phyloP scores from a whole-genome alignment of 2,888 invertebrate species.

The Lampropteryx suffumata region DNA sequence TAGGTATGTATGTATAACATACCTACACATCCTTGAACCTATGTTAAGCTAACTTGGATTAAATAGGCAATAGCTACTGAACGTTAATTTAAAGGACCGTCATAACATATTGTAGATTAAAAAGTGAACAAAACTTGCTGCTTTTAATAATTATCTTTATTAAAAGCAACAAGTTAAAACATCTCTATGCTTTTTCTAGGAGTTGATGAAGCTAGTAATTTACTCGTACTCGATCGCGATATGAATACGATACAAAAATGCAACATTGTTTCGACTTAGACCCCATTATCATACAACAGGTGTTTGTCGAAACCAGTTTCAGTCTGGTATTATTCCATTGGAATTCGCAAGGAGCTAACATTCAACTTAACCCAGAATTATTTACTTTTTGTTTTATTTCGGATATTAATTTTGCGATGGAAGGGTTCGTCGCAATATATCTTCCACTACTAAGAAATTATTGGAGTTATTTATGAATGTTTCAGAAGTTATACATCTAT shows the following conservation, averaged over 20 bases:
- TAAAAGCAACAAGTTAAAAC: too few relatives aligned
- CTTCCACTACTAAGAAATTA: background rate
- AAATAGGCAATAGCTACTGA: too few relatives aligned
- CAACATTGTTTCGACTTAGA: constrained; percentile 31
- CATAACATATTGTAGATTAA: too few relatives aligned
- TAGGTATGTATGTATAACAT: background rate
- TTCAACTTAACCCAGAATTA: constrained; percentile 28
- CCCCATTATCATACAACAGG: constrained; percentile 32
- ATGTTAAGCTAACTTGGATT: too few relatives aligned
- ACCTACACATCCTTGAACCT: background rate
- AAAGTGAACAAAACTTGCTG: background rate
- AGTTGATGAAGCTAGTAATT: constrained; percentile 13
- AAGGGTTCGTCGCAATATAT: constrained; percentile 9
- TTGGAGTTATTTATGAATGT: too few relatives aligned
- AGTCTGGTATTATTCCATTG: constrained; percentile 30
- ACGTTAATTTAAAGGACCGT: too few relatives aligned
- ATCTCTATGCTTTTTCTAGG: background rate
- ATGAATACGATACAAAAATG: constrained; percentile 23
- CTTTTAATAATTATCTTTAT: constrained; percentile 9
- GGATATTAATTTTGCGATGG: constrained; percentile 23
- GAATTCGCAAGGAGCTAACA: constrained; percentile 29
- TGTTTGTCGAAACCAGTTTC: constrained; percentile 34
- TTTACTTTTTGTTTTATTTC: constrained; percentile 16
- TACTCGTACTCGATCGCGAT: constrained; percentile 20
- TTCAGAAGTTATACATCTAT: too few relatives aligned